Evolutionary conservation across 2,797 vertebrate species (phyloP), one percentile per base, ranked within the genome.

Genomic region (Neosilurus hyrtlii): DNA sequence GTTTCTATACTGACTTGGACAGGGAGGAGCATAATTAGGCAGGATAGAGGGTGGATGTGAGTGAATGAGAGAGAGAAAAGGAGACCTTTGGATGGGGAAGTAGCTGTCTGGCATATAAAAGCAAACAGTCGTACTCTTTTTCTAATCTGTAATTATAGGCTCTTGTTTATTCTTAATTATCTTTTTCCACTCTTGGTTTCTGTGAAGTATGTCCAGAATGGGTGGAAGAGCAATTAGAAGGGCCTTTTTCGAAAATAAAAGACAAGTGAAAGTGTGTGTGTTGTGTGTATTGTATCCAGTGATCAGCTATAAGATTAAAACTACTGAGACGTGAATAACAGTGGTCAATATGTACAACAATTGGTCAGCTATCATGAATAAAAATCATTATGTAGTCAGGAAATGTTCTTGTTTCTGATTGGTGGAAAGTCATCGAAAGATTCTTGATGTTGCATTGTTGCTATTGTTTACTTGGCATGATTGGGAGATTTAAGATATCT

Each of bases 11-110:
- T 9, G 62, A 52, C 61, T 15, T 6, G 77, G 79, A 62, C 49
- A 67, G 83, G 81, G 78, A 49, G 83, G 81, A 72, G 79, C 35
- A 2, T 87, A 51, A 86, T 82, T 87, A 83, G 81, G 67, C 66
- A 63, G 81, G 24, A 20, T 14, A 63, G n/a, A 30, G 30, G 1
- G 16, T 30, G 62, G 7, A 30, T 30, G 30, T 30, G 74, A 65
- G 79, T 8, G 49, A 57, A 18, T 20, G 24, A 24, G 35, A 75
- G 43, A 56, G 49, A 0, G 49, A 43, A 70, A 61, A 14, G 7
- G 37, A 66, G 71, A 78, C 51, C 63, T 61, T 56, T 71, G 56
- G 37, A 54, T 1, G 56, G 51, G 63, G 49, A 76, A 73, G n/a
- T 30, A 82, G 62, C 66, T 71, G 57, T 24, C 70, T 67, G 54